phyloP scores from a whole-genome alignment of 2,888 invertebrate genomes.

The Sussaba pulchella region DNA sequence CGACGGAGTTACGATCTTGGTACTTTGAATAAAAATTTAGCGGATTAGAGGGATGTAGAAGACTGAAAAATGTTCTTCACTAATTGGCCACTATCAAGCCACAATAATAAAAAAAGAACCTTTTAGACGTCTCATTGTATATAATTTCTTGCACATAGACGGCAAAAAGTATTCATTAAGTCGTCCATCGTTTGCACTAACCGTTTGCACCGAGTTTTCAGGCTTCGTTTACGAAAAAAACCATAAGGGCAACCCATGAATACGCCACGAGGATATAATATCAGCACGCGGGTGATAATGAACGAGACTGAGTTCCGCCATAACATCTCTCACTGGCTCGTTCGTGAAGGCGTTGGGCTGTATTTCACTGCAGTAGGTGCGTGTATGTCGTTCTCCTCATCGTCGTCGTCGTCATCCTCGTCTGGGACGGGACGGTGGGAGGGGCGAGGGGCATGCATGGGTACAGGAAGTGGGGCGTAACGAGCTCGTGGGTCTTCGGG shows the following conservation, averaged over 20 bases:
- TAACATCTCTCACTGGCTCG: constrained; percentile 46
- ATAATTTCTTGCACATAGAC: too few relatives aligned
- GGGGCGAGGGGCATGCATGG: too few relatives aligned
- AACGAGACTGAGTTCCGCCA: constrained; percentile 54
- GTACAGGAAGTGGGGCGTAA: constrained; percentile 65
- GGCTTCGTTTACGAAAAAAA: constrained; percentile 11
- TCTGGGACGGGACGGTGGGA: constrained; percentile 54
- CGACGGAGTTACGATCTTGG: too few relatives aligned
- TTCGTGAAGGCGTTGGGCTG: constrained; percentile 35
- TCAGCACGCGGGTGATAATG: constrained; percentile 56
- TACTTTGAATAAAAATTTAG: too few relatives aligned
- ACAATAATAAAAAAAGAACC: neutral
- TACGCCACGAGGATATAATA: constrained; percentile 35
- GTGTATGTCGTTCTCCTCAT: constrained; percentile 15
- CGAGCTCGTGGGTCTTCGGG: constrained; percentile 64
- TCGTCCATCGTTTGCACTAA: neutral
- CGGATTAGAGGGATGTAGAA: too few relatives aligned
- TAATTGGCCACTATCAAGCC: neutral
- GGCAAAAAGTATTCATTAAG: neutral
- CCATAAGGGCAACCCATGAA: constrained; percentile 13
- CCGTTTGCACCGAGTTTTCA: constrained; percentile 19
- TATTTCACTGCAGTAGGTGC: constrained; percentile 48
- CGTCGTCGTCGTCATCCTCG: constrained; percentile 54
- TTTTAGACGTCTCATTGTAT: neutral
- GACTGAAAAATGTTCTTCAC: neutral